These are phyloP conservation scores for Marasmarcha lunaedactyla DNA, from an alignment of 2,888 invertebrate genomes.

Conservation along the genomic window DNA sequence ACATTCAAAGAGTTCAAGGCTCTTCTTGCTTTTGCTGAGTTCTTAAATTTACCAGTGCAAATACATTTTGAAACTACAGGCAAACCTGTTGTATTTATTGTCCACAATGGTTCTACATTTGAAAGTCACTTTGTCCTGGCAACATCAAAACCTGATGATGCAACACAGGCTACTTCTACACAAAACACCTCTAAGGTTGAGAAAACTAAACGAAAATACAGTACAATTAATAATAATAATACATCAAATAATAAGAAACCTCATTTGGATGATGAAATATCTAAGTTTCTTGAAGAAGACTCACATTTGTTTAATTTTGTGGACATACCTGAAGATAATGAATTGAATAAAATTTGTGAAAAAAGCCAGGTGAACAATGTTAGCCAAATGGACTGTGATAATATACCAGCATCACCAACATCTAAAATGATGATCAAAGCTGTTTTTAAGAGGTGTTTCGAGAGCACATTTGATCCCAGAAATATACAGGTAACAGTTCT, in stretches of 20 bases:
- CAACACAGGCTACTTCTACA: conserved; percentile 40
- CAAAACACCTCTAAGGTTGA: conserved; percentile 41
- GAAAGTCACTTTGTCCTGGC: conserved; percentile 86
- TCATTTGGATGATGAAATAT: conserved; percentile 43
- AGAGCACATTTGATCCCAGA: conserved; percentile 76
- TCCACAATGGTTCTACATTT: conserved; percentile 79
- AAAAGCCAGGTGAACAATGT: conserved; percentile 21
- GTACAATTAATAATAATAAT: conserved; percentile 21
- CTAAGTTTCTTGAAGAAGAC: conserved; percentile 56
- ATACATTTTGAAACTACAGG: conserved; percentile 84
- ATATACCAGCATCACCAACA: conserved; percentile 72
- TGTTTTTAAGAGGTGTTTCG: conserved; percentile 80
- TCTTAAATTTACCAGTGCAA: conserved; percentile 74
- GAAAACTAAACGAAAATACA: conserved; percentile 35
- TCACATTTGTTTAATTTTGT: conserved; percentile 60
- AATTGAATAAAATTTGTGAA: conserved; percentile 13
- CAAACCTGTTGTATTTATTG: conserved; percentile 79
- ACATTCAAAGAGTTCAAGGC: conserved; percentile 88
- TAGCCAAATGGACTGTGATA: conserved; percentile 44
- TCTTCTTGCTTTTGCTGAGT: conserved; percentile 83
- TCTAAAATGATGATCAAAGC: conserved; percentile 70
- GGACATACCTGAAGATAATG: conserved; percentile 37
- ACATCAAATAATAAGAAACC: conserved; percentile 36
- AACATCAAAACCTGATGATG: conserved; percentile 74
- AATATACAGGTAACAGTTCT: conserved; percentile 71